Evolutionary conservation across 2,888 invertebrate species (phyloP).

Genomic region (Latheticus oryzae): DNA sequence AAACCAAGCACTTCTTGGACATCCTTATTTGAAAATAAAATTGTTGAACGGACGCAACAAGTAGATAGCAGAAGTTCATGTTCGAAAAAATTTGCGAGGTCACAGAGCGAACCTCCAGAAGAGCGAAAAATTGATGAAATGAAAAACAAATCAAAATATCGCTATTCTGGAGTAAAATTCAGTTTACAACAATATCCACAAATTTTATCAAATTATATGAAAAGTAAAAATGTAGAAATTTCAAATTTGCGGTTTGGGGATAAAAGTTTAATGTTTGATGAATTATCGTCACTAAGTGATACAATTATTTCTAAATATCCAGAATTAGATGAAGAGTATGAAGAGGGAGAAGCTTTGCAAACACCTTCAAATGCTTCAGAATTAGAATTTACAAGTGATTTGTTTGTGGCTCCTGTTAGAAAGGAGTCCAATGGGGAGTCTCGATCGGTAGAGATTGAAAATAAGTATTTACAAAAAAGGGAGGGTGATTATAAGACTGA

Average conservation of each 20-base stretch:
- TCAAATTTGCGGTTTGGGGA: constrained; percentile 72
- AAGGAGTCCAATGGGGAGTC: constrained; percentile 45
- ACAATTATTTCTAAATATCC: constrained; percentile 53
- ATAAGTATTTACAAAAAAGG: constrained; percentile 47
- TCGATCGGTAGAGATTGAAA: constrained; percentile 46
- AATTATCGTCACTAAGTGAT: constrained; percentile 46
- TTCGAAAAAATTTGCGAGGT: constrained; percentile 46
- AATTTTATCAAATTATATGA: constrained; percentile 81
- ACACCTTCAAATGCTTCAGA: constrained; percentile 85
- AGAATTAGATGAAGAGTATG: constrained; percentile 53
- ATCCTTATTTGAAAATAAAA: constrained; percentile 31
- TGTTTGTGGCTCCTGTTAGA: constrained; percentile 51
- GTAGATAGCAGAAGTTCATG: constrained; percentile 4
- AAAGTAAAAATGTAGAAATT: constrained; percentile 77
- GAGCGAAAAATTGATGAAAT: constrained; percentile 45
- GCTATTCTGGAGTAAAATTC: constrained; percentile 79
- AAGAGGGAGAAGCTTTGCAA: constrained; percentile 71
- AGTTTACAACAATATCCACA: constrained; percentile 80
- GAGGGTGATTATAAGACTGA: constrained; percentile 41
- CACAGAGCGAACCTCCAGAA: constrained; percentile 60
- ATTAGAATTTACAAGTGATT: constrained; percentile 70
- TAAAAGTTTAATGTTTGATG: constrained; percentile 65
- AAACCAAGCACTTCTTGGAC: constrained; percentile 55
- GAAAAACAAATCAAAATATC: constrained; percentile 62
- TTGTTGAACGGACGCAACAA: constrained; percentile 15